A percentile compares a stretch with the other conserved stretches of the same genome.
Conservation (phyloP, 37 sponge, comb jelly and placozoan species). For the Petrosia ficiformis region DNA sequence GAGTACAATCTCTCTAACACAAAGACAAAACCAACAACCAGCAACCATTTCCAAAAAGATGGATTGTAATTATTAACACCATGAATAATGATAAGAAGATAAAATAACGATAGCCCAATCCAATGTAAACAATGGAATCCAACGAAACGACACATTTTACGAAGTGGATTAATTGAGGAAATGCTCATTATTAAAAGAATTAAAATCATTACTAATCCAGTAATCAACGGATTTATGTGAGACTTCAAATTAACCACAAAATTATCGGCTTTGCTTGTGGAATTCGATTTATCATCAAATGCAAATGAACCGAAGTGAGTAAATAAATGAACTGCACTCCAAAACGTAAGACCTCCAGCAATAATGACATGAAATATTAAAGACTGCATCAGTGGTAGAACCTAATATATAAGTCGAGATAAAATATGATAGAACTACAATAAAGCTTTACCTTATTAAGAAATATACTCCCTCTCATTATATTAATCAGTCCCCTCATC, state of each 20-base stretch:
- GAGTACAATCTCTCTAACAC: constrained; percentile 39
- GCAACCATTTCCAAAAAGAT: constrained; percentile 65
- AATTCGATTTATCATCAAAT: neutral
- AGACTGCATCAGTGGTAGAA: constrained; percentile 30
- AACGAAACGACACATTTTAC: constrained; percentile 25
- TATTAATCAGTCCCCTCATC: constrained; percentile 20
- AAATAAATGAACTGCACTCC: constrained; percentile 30
- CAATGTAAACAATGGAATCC: constrained; percentile 53
- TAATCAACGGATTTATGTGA: constrained; percentile 26
- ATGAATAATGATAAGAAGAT: constrained; percentile 46
- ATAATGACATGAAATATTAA: constrained; percentile 27
- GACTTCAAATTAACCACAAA: constrained; percentile 12
- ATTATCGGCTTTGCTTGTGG: neutral
- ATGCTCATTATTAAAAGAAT: constrained; percentile 17
- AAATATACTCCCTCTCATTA: constrained; percentile 25
- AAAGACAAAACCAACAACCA: constrained; percentile 26
- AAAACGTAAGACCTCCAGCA: constrained; percentile 14
- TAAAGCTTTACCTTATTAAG: constrained; percentile 32
- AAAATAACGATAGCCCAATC: constrained; percentile 11
- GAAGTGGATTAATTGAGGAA: constrained; percentile 22
- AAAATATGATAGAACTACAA: neutral
- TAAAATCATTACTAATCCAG: constrained; percentile 28
- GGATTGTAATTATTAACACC: constrained; percentile 42
- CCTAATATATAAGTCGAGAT: constrained; percentile 13
- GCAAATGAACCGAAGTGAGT: constrained; percentile 46